Base-by-base conservation (phyloP, 1,140 invertebrate species). In the Liolophura sinensis region DNA sequence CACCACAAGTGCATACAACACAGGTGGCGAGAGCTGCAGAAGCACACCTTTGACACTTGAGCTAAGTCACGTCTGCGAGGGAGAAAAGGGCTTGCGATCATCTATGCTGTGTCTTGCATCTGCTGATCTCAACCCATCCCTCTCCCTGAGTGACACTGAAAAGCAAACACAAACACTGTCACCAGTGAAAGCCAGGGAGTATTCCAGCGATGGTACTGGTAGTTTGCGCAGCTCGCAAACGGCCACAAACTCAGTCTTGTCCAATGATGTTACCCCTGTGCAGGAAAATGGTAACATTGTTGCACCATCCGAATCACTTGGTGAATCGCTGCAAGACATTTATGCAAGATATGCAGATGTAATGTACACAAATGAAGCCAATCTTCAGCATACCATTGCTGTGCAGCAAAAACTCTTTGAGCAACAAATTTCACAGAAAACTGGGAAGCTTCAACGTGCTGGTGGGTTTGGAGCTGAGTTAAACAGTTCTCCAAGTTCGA, bases 311-410 rank as follows among this genome's bases (percentile, higher is more conserved):
- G 31, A 40, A 40, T 40, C 31, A 40, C 31, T 77, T 68, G 77
- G 77, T 4, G 77, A 81, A 62, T 82, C 80, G 0, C 71, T 84
- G 31, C 80, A 81, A 56, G 78, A 80, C 57, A 70, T 84, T 22
- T 83, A 84, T 70, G 76, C 80, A 69, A 73, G 77, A 49, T 84
- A 80, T 60, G 78, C 81, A 14, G 81, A 83, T 65, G 80, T 84
- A 0, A 91, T 91, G 90, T 92, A 91, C 80, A 92, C 91, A 9
- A 91, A 91, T 72, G 87, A 88, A 27, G 90, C 89, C 4, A 91
- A 92, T 77, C 80, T 92, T 18, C 87, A 91, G 69, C 89, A 91
- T 75, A 92, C 91, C 12, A 92, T 92, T 78, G 82, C 89, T 67
- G 82, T 91, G 5, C 91, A 92, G 71, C 90, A 92, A 71, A 88